phyloP scores from a whole-genome alignment of 2,888 invertebrate species.

The Polydrusus pterygomalis region DNA sequence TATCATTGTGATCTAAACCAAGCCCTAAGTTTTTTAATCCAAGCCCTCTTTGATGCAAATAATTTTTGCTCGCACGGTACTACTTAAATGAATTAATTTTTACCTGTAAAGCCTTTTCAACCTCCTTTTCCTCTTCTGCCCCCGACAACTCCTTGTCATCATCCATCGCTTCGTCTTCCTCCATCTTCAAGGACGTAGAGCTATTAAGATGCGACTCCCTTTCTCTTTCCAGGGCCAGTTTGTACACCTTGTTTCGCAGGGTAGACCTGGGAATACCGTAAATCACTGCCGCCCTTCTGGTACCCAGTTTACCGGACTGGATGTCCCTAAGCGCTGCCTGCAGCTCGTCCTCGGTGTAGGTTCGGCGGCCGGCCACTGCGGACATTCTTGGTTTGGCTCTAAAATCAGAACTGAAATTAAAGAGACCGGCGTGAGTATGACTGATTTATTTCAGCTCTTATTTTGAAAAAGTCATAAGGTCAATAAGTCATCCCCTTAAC shows the following conservation, averaged over 20 bases:
- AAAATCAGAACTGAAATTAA: conserved; percentile 74
- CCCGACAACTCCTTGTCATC: conserved; percentile 77
- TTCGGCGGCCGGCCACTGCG: conserved; percentile 81
- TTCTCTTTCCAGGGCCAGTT: conserved; percentile 83
- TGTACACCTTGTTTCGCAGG: conserved; percentile 95
- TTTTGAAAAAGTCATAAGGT: not conserved
- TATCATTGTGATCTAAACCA: too few relatives aligned
- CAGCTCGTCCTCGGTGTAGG: conserved; percentile 97
- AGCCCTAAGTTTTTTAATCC: too few relatives aligned
- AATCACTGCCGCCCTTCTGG: conserved; percentile 93
- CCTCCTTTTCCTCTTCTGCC: conserved; percentile 78
- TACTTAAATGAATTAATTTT: not conserved
- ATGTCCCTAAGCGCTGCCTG: conserved; percentile 96
- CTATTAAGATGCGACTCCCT: conserved; percentile 77
- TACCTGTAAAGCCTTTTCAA: conserved; percentile 74
- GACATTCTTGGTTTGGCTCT: conserved; percentile 82
- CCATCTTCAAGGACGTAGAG: conserved; percentile 67
- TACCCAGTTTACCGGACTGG: conserved; percentile 93
- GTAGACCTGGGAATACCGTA: conserved; percentile 98
- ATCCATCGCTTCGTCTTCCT: conserved; percentile 75
- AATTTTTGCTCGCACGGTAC: too few relatives aligned
- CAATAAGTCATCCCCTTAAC: too few relatives aligned
- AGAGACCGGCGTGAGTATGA: conserved; percentile 37
- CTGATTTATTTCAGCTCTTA: conserved; percentile 21
- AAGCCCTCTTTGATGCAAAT: too few relatives aligned